phyloP scores from a whole-genome alignment of 1,140 invertebrate species.

The Meloidogyne chitwoodi region DNA sequence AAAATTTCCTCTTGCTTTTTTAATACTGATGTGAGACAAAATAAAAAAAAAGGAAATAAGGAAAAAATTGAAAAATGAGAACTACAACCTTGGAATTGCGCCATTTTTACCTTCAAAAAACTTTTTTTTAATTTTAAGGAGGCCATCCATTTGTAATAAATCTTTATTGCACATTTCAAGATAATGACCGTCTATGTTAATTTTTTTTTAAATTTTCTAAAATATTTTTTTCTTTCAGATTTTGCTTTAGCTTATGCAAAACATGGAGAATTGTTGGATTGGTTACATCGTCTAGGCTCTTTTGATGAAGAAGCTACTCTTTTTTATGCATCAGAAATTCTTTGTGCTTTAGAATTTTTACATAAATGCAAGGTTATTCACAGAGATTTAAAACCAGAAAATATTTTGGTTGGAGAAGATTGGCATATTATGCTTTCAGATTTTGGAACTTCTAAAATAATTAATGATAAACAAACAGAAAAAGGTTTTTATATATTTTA shows the following conservation, averaged over 20 bases:
- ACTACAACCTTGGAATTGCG: background rate
- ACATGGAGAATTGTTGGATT: slow-evolving; percentile 84
- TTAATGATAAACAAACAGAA: slow-evolving; percentile 7
- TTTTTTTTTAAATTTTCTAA: slow-evolving; percentile 47
- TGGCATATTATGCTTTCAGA: slow-evolving; percentile 96
- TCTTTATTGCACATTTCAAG: slow-evolving; percentile 93
- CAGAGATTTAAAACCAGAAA: slow-evolving; percentile 70
- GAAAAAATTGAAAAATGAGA: no score
- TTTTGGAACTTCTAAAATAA: slow-evolving; percentile 80
- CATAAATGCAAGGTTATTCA: slow-evolving; percentile 86
- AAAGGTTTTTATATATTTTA: slow-evolving; percentile 10
- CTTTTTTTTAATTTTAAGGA: slow-evolving; percentile 32
- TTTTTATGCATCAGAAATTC: slow-evolving; percentile 89
- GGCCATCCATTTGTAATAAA: slow-evolving; percentile 79
- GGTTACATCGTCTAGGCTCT: slow-evolving; percentile 82
- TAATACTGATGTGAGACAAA: no score
- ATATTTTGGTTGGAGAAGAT: slow-evolving; percentile 74
- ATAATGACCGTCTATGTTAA: slow-evolving; percentile 78
- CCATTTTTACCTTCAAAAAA: no score
- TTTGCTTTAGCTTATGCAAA: slow-evolving; percentile 92
- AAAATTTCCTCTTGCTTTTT: no score
- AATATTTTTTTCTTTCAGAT: slow-evolving; percentile 64
- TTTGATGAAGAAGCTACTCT: slow-evolving; percentile 82
- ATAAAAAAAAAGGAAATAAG: no score
- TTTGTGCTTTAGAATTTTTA: slow-evolving; percentile 84